Evolutionary conservation across 1,140 invertebrate species (phyloP), one percentile per base, ranked within the genome.

Genomic region (Sitophilus oryzae): DNA sequence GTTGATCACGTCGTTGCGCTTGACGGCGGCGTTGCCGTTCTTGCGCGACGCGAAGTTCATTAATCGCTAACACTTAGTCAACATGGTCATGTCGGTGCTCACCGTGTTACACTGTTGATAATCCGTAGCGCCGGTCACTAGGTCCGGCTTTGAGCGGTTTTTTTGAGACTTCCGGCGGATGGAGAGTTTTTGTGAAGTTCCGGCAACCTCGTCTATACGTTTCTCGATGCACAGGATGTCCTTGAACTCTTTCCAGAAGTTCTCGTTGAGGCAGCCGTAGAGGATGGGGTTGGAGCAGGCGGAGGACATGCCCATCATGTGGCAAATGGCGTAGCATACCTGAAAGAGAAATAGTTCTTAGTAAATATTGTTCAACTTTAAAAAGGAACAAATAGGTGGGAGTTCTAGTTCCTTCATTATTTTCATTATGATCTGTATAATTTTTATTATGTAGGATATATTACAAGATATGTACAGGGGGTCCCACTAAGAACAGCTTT

Each of bases 181-280:
- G 5, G 62, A 64, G 25, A 61, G 23, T 16, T 52, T 59, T 23
- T 66, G 56, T 10, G 48, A 42, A 10, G 49, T 25, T 10, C 36
- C 51, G n/a, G 21, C 42, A 9, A 52, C 45, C 3, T 48, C 52
- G 15, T 53, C 47, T 2, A 42, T 16, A 9, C 54, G 14, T 9
- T 45, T 46, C 40, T 61, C 86, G 80, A 71, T 89, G 71, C 75
- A 89, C 44, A 85, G 63, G 66, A 90, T 84, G 75, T 90, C 84
- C 70, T 90, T 89, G 71, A 98, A 98, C 73, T 98, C 93, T 75
- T 98, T 96, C 59, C 91, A 82, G 73, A 98, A 98, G 74, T 96
- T 97, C 56, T 98, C 95, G 74, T 98, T 99, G 73, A 98, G 84
- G 92, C 94, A 99, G 38, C 95, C 94, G 74, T 98, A 98, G 3